Conservation (phyloP, 2,888 invertebrate species). For the Stomorhina lunata region DNA sequence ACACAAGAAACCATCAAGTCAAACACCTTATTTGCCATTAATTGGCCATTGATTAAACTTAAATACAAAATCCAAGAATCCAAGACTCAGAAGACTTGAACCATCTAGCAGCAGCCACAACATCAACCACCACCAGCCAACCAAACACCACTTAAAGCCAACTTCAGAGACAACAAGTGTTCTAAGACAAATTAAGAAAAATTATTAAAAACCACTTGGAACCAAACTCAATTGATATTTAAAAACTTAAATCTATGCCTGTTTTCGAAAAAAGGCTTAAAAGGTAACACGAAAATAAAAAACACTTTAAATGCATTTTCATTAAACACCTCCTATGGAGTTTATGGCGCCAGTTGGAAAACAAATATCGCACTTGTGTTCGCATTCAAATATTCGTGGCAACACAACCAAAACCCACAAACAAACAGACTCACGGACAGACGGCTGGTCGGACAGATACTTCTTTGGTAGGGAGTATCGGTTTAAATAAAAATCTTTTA, state of each 20-base stretch:
- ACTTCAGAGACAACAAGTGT: constrained; percentile 5
- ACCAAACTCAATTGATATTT: constrained; percentile 15
- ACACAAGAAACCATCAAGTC: constrained; percentile 9
- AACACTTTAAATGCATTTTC: constrained; percentile 59
- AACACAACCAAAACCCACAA: constrained; percentile 7
- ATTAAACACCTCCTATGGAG: constrained; percentile 66
- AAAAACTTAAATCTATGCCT: constrained; percentile 41
- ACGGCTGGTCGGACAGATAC: neutral
- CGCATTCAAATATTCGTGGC: too few species aligned
- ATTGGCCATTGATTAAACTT: constrained; percentile 52
- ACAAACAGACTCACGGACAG: neutral
- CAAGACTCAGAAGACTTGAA: neutral
- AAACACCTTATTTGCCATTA: constrained; percentile 62
- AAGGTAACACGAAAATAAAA: constrained; percentile 13
- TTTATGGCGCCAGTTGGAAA: constrained; percentile 65
- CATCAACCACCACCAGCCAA: neutral
- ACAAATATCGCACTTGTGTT: constrained; percentile 52
- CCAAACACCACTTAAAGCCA: neutral
- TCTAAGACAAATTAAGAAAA: constrained; percentile 42
- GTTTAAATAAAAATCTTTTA: constrained; percentile 50
- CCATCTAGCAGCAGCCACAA: neutral
- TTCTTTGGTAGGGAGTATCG: constrained; percentile 31
- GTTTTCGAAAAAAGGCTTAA: constrained; percentile 35
- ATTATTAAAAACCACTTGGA: constrained; percentile 18
- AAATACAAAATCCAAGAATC: constrained; percentile 20